phyloP scores from a whole-genome alignment of 30 jellyfish, hydroid and myxozoan species.

The Aurelia sp. region DNA sequence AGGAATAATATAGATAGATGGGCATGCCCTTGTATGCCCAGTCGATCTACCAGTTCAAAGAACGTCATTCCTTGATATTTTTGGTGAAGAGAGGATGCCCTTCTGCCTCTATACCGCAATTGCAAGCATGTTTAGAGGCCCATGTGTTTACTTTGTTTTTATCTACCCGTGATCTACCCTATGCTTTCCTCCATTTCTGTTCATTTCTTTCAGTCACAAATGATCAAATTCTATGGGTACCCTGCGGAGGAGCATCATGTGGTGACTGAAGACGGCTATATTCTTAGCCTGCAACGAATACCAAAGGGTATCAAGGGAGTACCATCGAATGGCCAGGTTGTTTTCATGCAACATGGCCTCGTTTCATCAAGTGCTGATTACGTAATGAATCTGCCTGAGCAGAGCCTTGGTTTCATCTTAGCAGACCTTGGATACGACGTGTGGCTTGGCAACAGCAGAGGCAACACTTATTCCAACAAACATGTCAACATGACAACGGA shows the following conservation, averaged over 20 bases:
- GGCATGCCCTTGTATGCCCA: no score
- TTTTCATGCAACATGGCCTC: slow-evolving; percentile 91
- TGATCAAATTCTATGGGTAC: slow-evolving; percentile 84
- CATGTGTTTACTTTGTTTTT: no score
- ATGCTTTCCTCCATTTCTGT: no score
- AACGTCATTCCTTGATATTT: no score
- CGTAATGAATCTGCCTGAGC: slow-evolving; percentile 85
- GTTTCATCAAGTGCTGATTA: slow-evolving; percentile 86
- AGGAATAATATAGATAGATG: no score
- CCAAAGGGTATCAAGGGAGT: slow-evolving; percentile 89
- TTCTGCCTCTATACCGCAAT: no score
- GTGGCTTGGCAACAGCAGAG: slow-evolving; percentile 98
- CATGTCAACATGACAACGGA: slow-evolving; percentile 68
- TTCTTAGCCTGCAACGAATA: slow-evolving; percentile 88
- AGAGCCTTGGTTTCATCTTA: slow-evolving; percentile 89
- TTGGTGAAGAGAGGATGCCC: no score
- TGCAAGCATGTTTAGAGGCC: no score
- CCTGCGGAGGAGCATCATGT: slow-evolving; percentile 89
- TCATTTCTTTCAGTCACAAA: slow-evolving; percentile 64
- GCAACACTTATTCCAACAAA: slow-evolving; percentile 85
- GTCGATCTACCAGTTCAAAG: no score
- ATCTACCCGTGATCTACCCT: no score
- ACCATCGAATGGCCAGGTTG: slow-evolving; percentile 67
- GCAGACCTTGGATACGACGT: slow-evolving; percentile 97
- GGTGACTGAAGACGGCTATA: slow-evolving; percentile 88